These are phyloP conservation scores for Drosophila cognata DNA, from an alignment of 2,888 invertebrate species.

Conservation along the genomic window DNA sequence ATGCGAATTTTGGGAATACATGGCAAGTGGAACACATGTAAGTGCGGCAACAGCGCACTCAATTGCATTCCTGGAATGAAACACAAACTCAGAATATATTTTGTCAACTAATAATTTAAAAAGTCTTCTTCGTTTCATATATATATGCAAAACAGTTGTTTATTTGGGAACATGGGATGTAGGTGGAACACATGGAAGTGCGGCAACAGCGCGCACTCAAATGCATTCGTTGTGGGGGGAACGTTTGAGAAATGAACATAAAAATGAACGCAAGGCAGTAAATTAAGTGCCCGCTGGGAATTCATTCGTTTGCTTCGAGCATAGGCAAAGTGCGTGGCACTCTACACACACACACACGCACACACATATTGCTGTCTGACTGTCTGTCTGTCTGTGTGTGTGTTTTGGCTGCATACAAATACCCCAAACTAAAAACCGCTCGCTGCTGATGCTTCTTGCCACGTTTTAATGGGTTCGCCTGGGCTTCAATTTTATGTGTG, in stretches of 20 bases:
- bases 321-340: constrained; percentile 40
- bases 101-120: background rate
- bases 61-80: background rate
- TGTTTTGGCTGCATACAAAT: constrained; percentile 25
- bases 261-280: constrained; percentile 64
- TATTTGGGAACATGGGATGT: background rate
- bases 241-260: constrained; percentile 63
- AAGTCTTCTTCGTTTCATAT: background rate
- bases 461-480: constrained; percentile 58
- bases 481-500: constrained; percentile 18
- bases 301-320: constrained; percentile 34
- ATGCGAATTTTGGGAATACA: background rate
- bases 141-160: background rate
- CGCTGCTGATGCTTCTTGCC: constrained; percentile 32
- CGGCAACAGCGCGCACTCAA: constrained; percentile 57
- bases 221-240: constrained; percentile 24
- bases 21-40: constrained; percentile 29
- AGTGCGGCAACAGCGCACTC: constrained; percentile 57
- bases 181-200: constrained; percentile 43
- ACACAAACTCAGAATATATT: background rate
- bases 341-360: constrained; percentile 4
- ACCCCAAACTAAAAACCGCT: constrained; percentile 39
- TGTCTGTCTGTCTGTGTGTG: constrained; percentile 8
- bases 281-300: constrained; percentile 80
- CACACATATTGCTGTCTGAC: constrained; percentile 6